Percentiles rank a stretch among this genome's conserved stretches.
phyloP scores from a whole-genome alignment of 2,113 vertebrate species.

The Takifugu bimaculatus region DNA sequence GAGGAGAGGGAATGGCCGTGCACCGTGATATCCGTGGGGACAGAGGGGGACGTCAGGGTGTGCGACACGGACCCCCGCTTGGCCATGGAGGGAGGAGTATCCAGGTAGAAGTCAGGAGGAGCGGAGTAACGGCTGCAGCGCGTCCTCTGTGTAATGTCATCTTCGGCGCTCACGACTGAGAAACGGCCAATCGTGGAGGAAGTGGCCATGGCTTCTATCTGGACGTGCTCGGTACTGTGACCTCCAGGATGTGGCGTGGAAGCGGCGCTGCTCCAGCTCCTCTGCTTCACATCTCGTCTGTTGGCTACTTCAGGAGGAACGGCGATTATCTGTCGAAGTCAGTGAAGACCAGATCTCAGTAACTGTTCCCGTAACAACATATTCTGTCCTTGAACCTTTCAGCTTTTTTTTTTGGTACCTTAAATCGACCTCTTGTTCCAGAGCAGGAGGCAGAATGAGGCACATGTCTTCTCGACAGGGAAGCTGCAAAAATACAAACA shows the following conservation, averaged over 20 bases:
- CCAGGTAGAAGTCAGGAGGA: slow-evolving; percentile 89
- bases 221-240: no score
- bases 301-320: slow-evolving; percentile 75
- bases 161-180: no score
- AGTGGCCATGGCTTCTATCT: no score
- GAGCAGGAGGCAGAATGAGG: slow-evolving; percentile 76
- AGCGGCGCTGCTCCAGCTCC: slow-evolving; percentile 61
- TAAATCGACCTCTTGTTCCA: slow-evolving; percentile 72
- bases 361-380: background rate
- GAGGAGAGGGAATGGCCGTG: slow-evolving; percentile 80
- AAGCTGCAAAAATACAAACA: slow-evolving; percentile 49
- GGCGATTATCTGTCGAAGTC: slow-evolving; percentile 61
- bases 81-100: slow-evolving; percentile 78
- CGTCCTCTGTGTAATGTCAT: no score
- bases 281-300: slow-evolving; percentile 68
- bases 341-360: background rate
- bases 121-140: slow-evolving; percentile 90
- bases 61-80: slow-evolving; percentile 77
- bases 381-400: background rate
- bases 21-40: slow-evolving; percentile 66
- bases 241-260: slow-evolving; percentile 65
- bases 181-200: no score
- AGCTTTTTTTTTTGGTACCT: slow-evolving; percentile 55
- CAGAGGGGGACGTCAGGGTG: slow-evolving; percentile 78
- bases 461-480: slow-evolving; percentile 65